Conservation (phyloP, 1,140 invertebrate genomes). For the Papilio machaon region DNA sequence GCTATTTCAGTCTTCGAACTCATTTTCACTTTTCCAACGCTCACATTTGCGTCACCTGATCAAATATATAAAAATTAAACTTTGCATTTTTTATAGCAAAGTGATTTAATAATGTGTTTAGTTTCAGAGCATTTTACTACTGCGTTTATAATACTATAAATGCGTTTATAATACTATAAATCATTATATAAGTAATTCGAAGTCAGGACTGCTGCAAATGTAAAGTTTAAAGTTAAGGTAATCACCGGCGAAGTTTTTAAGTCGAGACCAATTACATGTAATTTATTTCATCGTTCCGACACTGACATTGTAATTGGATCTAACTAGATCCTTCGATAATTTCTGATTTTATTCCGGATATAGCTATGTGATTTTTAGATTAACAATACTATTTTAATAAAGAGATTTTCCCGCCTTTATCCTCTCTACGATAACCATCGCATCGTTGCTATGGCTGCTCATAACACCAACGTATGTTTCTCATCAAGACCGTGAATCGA, state of each 20-base stretch:
- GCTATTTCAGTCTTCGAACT: neutral
- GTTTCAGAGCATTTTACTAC: neutral
- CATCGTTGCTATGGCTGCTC: neutral
- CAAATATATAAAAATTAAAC: constrained; percentile 8
- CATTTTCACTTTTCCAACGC: neutral
- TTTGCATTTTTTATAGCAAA: neutral
- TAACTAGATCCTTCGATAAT: no score
- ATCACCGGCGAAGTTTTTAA: neutral
- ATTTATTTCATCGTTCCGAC: neutral
- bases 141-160: neutral
- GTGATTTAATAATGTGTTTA: neutral
- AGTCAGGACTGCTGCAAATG: neutral
- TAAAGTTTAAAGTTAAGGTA: neutral
- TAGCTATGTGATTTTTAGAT: no score
- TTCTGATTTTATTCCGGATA: no score
- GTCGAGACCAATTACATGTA: neutral
- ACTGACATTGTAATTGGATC: no score
- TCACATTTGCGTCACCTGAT: constrained; percentile 20
- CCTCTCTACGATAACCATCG: neutral
- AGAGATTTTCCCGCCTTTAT: neutral
- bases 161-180: no score
- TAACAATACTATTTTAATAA: neutral
- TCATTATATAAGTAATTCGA: neutral
- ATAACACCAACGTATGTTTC: neutral
- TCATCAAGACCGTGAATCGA: neutral